Conservation (phyloP, 2,888 invertebrate species). For the Zaprionus obscuricornis region DNA sequence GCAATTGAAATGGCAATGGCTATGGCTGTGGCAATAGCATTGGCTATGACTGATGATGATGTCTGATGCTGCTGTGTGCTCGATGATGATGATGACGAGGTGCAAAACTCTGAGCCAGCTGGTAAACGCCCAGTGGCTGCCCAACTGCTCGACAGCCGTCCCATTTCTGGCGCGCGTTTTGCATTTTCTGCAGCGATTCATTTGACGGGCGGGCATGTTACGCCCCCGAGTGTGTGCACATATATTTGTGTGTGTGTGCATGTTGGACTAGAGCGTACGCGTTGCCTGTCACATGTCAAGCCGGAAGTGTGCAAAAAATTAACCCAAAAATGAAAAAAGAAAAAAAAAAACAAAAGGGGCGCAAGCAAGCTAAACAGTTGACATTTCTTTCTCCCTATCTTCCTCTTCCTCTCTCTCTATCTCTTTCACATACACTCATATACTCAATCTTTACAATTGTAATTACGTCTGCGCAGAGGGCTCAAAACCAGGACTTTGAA, state of each 20-base stretch:
- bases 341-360: constrained; percentile 27
- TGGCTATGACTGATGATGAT: no score
- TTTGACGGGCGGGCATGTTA: constrained; percentile 72
- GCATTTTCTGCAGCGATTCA: constrained; percentile 70
- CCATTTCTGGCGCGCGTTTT: constrained; percentile 68
- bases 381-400: constrained; percentile 8
- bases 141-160: constrained; percentile 58
- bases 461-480: constrained; percentile 44
- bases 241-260: constrained; percentile 5
- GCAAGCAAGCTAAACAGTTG: constrained; percentile 16
- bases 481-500: constrained; percentile 24
- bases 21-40: constrained; percentile 13
- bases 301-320: constrained; percentile 72
- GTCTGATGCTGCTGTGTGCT: constrained; percentile 3
- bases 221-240: constrained; percentile 50
- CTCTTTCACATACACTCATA: constrained; percentile 2
- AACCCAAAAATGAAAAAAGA: constrained; percentile 31
- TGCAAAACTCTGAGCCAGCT: constrained; percentile 59
- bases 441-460: constrained; percentile 28
- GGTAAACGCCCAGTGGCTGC: constrained; percentile 62
- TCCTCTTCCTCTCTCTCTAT: neutral
- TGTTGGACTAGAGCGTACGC: constrained; percentile 33
- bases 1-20: constrained; percentile 41
- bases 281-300: constrained; percentile 79
- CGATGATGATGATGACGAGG: constrained; percentile 41